phyloP scores from a whole-genome alignment of 1,140 invertebrate genomes.

The Galendromus occidentalis region DNA sequence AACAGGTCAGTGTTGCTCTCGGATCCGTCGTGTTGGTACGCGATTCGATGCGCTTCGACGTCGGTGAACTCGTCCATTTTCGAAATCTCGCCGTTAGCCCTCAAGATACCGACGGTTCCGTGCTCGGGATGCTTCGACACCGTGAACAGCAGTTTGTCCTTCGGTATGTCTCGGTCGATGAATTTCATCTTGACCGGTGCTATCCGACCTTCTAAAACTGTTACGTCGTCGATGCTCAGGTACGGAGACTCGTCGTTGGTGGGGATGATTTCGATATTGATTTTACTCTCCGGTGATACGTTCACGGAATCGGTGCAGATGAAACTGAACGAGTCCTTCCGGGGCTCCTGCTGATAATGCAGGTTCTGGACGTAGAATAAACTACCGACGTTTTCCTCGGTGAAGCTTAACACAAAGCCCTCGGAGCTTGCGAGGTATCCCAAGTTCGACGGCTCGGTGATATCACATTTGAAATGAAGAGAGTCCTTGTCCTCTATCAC shows the following conservation, averaged over 20 bases:
- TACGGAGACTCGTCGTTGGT: neutral
- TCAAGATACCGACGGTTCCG: neutral
- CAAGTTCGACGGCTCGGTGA: neutral
- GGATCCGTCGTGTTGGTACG: conserved; percentile 1
- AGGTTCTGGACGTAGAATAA: neutral
- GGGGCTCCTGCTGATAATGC: neutral
- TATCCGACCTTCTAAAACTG: neutral
- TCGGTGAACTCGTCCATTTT: neutral
- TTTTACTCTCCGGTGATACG: neutral
- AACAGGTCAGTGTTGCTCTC: neutral
- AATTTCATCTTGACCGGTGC: conserved; percentile 1
- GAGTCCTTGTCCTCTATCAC: neutral
- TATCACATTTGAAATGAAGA: neutral
- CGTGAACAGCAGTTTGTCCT: neutral
- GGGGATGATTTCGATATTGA: neutral
- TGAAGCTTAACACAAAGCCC: neutral
- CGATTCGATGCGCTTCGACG: neutral
- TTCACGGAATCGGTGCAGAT: neutral
- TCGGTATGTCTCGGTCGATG: neutral
- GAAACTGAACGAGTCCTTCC: neutral
- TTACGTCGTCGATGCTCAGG: neutral
- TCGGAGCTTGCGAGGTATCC: neutral
- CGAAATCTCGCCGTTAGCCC: neutral
- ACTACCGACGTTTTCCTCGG: neutral
- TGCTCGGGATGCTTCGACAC: neutral